These are phyloP conservation scores for Sycophaga agraensis DNA, from an alignment of 1,140 invertebrate genomes.

Conservation along the genomic window DNA sequence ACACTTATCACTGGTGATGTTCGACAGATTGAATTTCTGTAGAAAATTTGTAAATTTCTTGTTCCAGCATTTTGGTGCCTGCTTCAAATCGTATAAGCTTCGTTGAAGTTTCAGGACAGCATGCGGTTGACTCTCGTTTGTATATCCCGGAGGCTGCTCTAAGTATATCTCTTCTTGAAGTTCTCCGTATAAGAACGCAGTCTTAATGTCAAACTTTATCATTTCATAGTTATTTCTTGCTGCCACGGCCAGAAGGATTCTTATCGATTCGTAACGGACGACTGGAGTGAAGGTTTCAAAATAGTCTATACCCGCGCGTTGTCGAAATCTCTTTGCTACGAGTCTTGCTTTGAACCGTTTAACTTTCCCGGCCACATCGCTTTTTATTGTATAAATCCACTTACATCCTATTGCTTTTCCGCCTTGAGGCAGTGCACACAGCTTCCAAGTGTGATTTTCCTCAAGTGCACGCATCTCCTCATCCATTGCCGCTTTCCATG, in stretches of 20 bases:
- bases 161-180: conserved; percentile 37
- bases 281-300: conserved; percentile 37
- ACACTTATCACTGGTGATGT: conserved; percentile 36
- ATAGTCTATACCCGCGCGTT: conserved; percentile 39
- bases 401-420: too few species aligned
- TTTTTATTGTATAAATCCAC: too few species aligned
- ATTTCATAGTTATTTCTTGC: conserved; percentile 24
- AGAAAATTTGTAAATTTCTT: conserved; percentile 38
- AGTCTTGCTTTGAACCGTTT: conserved; percentile 27
- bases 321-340: conserved; percentile 34
- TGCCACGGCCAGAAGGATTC: conserved; percentile 29
- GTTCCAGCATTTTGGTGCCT: conserved; percentile 33
- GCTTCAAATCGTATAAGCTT: conserved; percentile 31
- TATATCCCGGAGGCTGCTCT: conserved; percentile 39
- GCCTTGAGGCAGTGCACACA: too few species aligned
- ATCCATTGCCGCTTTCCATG: too few species aligned
- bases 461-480: too few species aligned
- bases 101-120: not conserved
- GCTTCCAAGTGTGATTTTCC: too few species aligned
- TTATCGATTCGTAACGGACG: conserved; percentile 9
- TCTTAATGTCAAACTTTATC: conserved; percentile 35
- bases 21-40: conserved; percentile 31
- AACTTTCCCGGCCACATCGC: conserved; percentile 13
- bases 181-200: conserved; percentile 37
- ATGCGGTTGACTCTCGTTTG: not conserved